A percentile compares a stretch with the other conserved stretches of the same genome.
Evolutionary conservation across 2,113 vertebrate genomes (phyloP).

Genomic region (Chaetops frenatus): DNA sequence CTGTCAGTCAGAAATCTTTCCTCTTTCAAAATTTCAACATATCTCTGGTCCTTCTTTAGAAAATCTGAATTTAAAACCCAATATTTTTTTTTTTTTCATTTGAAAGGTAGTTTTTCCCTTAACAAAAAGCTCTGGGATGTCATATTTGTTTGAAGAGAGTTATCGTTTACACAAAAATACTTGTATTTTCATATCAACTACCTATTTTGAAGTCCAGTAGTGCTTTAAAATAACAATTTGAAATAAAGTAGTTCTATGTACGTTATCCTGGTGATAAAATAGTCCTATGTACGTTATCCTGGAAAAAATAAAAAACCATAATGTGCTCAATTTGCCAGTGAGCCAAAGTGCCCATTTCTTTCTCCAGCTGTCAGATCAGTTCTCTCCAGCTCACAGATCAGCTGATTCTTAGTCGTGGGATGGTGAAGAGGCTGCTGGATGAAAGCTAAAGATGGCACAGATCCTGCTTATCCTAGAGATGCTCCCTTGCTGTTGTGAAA

Average conservation of each 20-base stretch:
- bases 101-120: neutral
- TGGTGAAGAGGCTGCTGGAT: neutral
- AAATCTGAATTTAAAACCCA: neutral
- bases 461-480: neutral
- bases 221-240: neutral
- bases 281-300: neutral
- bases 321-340: neutral
- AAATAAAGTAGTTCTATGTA: neutral
- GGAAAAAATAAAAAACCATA: neutral
- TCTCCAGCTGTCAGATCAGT: neutral
- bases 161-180: neutral
- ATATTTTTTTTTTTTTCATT: neutral
- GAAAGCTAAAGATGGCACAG: neutral
- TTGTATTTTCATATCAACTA: neutral
- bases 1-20: neutral
- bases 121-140: neutral
- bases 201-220: neutral
- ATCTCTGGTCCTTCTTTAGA: neutral
- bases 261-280: neutral
- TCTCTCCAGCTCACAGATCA: neutral
- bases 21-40: neutral
- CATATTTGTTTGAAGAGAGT: neutral
- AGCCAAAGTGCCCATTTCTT: neutral
- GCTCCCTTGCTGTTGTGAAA: neutral
- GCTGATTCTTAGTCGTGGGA: neutral